Evolutionary conservation across 2,888 invertebrate species (phyloP).

Genomic region (Scelioninae gen. 1): DNA sequence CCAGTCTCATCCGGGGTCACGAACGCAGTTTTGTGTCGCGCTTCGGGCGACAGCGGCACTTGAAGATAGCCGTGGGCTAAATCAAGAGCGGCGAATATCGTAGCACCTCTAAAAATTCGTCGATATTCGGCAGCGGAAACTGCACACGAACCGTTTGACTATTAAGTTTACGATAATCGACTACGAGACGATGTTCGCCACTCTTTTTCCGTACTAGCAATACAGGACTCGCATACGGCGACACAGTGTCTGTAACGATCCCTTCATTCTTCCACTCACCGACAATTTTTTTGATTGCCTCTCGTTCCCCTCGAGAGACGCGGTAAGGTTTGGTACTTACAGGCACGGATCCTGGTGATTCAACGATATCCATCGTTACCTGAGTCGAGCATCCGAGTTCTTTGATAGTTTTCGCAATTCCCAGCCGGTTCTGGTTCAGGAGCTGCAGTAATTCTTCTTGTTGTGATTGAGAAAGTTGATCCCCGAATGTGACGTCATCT

Average conservation of each 20-base stretch:
- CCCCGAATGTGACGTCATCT: not conserved
- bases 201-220: conserved; percentile 65
- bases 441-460: not conserved
- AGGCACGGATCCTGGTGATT: conserved; percentile 23
- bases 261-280: conserved; percentile 61
- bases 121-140: conserved; percentile 61
- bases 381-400: conserved; percentile 25
- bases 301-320: conserved; percentile 22
- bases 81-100: conserved; percentile 21
- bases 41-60: conserved; percentile 54
- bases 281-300: conserved; percentile 57
- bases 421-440: conserved; percentile 4
- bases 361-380: conserved; percentile 42
- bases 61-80: conserved; percentile 68
- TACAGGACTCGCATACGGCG: conserved; percentile 67
- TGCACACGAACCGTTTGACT: conserved; percentile 52
- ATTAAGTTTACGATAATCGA: conserved; percentile 68
- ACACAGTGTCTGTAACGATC: conserved; percentile 57
- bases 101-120: conserved; percentile 53
- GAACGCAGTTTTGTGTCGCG: conserved; percentile 63
- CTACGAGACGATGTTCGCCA: conserved; percentile 67
- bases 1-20: conserved; percentile 72
- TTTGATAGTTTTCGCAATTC: not conserved
- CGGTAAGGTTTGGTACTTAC: conserved; percentile 42
- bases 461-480: not conserved